A percentile compares a stretch with the other conserved stretches of the same genome.
Conservation (phyloP, 2,888 invertebrate genomes). For the Nomada ferruginata region DNA sequence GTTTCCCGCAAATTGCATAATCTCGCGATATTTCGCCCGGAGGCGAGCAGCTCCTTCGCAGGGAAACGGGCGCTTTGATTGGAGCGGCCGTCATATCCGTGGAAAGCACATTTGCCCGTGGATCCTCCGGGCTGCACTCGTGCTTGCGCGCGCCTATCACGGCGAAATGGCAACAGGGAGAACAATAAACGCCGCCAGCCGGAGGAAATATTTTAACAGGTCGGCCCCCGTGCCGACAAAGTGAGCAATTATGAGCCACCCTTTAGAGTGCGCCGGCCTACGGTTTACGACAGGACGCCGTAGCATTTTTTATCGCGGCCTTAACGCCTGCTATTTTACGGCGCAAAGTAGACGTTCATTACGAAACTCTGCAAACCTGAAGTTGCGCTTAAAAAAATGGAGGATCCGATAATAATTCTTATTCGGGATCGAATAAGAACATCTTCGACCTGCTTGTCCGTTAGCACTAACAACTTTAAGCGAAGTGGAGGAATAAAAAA, state of each 20-base stretch:
- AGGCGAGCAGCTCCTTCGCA: neutral
- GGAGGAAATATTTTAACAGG: constrained; percentile 67
- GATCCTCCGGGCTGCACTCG: constrained; percentile 40
- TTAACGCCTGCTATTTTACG: constrained; percentile 41
- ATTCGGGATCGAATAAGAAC: too few species aligned
- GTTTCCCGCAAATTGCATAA: constrained; percentile 56
- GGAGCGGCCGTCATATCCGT: constrained; percentile 54
- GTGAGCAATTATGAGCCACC: constrained; percentile 64
- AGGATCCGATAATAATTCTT: neutral
- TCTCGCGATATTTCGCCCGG: constrained; percentile 45
- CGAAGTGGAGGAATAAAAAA: too few species aligned
- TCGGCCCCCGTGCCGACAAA: constrained; percentile 44
- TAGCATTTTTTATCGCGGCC: constrained; percentile 47
- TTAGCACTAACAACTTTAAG: too few species aligned
- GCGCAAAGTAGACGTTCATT: constrained; percentile 45
- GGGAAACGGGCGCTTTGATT: constrained; percentile 52
- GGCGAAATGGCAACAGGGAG: constrained; percentile 63
- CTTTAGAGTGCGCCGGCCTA: constrained; percentile 34
- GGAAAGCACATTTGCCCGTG: constrained; percentile 57
- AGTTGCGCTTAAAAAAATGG: constrained; percentile 17
- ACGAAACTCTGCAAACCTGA: constrained; percentile 18
- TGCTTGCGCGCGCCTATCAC: constrained; percentile 44
- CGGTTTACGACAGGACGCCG: constrained; percentile 48
- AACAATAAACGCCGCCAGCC: constrained; percentile 64
- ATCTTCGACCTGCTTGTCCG: too few species aligned